These are phyloP conservation scores for Drosophila pandora DNA, from an alignment of 1,140 invertebrate genomes.

Conservation along the genomic window DNA sequence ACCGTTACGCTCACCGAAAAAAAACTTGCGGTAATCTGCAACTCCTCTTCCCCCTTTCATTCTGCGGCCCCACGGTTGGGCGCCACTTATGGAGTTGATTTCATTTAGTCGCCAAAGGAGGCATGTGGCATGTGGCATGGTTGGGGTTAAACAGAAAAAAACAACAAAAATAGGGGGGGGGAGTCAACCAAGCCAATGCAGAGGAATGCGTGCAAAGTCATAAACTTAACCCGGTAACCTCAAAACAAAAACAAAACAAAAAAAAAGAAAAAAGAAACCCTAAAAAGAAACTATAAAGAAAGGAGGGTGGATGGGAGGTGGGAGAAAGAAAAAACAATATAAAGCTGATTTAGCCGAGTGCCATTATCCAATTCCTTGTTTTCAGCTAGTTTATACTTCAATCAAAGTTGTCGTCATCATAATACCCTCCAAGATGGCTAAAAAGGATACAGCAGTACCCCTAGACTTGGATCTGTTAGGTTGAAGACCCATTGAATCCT, in stretches of 20 bases:
- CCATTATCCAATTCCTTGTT: conserved; percentile 47
- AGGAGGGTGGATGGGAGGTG: background rate
- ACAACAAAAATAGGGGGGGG: too few species aligned
- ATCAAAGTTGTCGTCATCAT: conserved; percentile 36
- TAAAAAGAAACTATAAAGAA: conserved; percentile 15
- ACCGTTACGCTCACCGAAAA: background rate
- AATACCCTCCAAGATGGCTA: background rate
- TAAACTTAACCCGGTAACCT: conserved; percentile 78
- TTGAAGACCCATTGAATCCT: too few species aligned
- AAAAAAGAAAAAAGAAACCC: conserved; percentile 23
- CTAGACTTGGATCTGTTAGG: too few species aligned
- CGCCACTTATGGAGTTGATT: conserved; percentile 37
- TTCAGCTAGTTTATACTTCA: conserved; percentile 11
- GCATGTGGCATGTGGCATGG: background rate
- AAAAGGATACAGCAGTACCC: background rate
- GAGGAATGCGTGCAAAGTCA: conserved; percentile 65
- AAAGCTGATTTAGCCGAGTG: conserved; percentile 63
- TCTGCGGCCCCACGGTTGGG: conserved; percentile 37
- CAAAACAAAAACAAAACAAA: conserved; percentile 33
- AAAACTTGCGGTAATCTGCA: conserved; percentile 22
- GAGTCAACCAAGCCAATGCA: conserved; percentile 14
- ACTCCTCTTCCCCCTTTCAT: conserved; percentile 20
- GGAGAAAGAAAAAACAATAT: conserved; percentile 31
- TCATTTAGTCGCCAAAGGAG: conserved; percentile 19
- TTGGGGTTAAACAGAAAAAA: too few species aligned